Conservation (phyloP, 2,888 invertebrate species). For the Nomada fabriciana region DNA sequence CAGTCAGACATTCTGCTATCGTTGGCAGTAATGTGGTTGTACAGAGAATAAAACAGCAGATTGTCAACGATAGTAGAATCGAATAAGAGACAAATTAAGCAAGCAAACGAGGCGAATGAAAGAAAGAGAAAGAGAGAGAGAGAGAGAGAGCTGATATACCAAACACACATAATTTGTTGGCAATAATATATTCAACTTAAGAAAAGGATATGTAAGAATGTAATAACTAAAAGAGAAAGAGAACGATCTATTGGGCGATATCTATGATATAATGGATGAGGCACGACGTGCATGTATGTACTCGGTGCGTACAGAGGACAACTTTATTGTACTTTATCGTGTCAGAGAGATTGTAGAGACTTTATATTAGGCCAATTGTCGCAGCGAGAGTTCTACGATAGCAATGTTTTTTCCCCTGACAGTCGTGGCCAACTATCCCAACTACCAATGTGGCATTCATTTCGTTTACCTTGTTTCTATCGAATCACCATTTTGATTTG, state of each 20-base stretch:
- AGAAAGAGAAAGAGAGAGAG: neutral
- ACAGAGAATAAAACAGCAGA: neutral
- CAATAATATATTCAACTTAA: conserved; percentile 66
- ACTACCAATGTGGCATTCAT: too few relatives aligned
- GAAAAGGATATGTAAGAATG: neutral
- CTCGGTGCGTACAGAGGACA: conserved; percentile 47
- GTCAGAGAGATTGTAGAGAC: conserved; percentile 71
- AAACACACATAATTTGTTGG: conserved; percentile 53
- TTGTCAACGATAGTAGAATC: conserved; percentile 3
- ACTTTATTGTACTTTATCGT: conserved; percentile 68
- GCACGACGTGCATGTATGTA: conserved; percentile 33
- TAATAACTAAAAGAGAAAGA: neutral
- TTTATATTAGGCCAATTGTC: conserved; percentile 71
- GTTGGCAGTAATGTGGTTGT: neutral
- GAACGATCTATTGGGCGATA: conserved; percentile 39
- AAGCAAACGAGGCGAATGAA: neutral
- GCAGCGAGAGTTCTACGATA: conserved; percentile 63
- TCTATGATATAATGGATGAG: conserved; percentile 40
- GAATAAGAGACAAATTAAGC: neutral
- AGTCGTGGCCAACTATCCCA: conserved; percentile 31
- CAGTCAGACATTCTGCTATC: neutral
- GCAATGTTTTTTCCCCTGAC: conserved; percentile 45
- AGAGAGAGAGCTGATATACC: neutral
- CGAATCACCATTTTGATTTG: neutral
- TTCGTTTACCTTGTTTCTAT: neutral